Evolutionary conservation across 92 coral and sea anemone species (phyloP).

Genomic region (Actinernus sp.): DNA sequence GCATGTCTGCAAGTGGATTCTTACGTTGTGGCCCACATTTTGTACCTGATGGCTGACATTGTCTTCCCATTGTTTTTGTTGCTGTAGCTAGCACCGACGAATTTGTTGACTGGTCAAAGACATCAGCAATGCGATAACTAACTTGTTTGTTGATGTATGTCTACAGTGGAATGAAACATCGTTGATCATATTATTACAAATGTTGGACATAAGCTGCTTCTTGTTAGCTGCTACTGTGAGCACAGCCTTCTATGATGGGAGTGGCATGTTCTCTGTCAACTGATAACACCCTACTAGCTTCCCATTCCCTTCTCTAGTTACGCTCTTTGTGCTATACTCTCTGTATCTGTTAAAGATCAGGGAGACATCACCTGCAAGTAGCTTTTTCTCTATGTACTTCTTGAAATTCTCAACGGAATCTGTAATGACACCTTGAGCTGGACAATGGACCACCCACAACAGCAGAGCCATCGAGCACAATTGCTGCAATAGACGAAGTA

Average conservation of each 20-base stretch:
- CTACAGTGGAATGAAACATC: constrained; percentile 34
- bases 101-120: too few relatives aligned
- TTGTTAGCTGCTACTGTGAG: constrained; percentile 61
- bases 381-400: constrained; percentile 38
- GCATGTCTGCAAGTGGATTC: too few relatives aligned
- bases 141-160: too few relatives aligned
- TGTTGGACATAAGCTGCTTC: constrained; percentile 58
- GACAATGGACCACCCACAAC: constrained; percentile 69
- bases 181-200: constrained; percentile 49
- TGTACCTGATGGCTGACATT: too few relatives aligned
- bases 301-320: constrained; percentile 59
- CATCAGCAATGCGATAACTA: too few relatives aligned
- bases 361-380: constrained; percentile 43
- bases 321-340: constrained; percentile 61
- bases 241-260: constrained; percentile 70
- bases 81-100: too few relatives aligned
- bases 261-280: constrained; percentile 52
- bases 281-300: constrained; percentile 74
- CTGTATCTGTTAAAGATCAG: constrained; percentile 58
- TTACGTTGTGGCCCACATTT: too few relatives aligned
- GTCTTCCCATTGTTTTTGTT: too few relatives aligned
- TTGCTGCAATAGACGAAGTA: constrained; percentile 21
- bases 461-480: constrained; percentile 70
- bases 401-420: constrained; percentile 61
- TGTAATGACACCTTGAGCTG: constrained; percentile 40